A percentile compares a stretch with the other conserved stretches of the same genome.
phyloP scores from a whole-genome alignment of 1,140 invertebrate genomes.

The Tribolium madens region DNA sequence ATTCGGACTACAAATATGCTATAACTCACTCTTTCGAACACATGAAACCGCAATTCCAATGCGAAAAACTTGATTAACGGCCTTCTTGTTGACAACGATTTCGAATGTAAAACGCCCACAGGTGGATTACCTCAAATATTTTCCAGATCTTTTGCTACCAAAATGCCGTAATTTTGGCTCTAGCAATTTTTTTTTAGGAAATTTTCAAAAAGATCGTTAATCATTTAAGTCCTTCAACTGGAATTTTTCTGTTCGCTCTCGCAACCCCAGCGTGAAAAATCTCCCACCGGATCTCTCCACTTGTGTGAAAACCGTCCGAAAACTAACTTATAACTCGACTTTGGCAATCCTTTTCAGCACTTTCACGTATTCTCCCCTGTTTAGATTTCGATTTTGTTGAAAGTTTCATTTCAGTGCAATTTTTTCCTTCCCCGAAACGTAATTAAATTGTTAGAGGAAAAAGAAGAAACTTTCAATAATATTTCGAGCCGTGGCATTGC shows the following conservation, averaged over 20 bases:
- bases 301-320: slow-evolving; percentile 16
- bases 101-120: background rate
- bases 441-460: slow-evolving; percentile 30
- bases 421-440: slow-evolving; percentile 8
- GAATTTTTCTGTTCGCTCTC: too few species aligned
- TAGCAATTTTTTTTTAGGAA: too few species aligned
- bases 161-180: too few species aligned
- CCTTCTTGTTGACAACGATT: slow-evolving; percentile 15
- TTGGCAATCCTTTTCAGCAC: slow-evolving; percentile 21
- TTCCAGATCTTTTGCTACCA: too few species aligned
- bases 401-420: background rate
- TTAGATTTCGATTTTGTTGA: slow-evolving; percentile 32
- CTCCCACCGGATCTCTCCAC: slow-evolving; percentile 11
- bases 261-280: slow-evolving; percentile 3
- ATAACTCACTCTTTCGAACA: slow-evolving; percentile 9
- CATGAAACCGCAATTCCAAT: background rate
- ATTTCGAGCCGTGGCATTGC: slow-evolving; percentile 45
- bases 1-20: slow-evolving; percentile 23
- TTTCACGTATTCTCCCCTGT: slow-evolving; percentile 16
- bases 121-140: background rate
- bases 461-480: slow-evolving; percentile 5
- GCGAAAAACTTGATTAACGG: slow-evolving; percentile 22
- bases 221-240: too few species aligned
- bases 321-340: slow-evolving; percentile 37
- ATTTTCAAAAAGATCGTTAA: too few species aligned